Evolutionary conservation across 2,113 vertebrate species (phyloP), one percentile per base, ranked within the genome.

Genomic region (Sander lucioperca): DNA sequence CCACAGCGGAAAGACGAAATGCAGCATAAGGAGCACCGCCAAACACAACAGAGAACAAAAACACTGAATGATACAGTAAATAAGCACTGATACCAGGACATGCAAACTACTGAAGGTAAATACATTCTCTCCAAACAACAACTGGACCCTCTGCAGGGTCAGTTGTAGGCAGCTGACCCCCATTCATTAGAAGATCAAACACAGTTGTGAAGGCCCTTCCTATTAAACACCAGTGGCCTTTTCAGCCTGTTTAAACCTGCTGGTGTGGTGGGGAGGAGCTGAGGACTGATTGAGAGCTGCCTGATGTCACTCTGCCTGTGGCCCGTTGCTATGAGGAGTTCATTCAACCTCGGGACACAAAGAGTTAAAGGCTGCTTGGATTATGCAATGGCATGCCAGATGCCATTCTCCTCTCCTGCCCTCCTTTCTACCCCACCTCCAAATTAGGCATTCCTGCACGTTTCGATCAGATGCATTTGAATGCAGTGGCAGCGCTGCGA

Each of bases 311-410:
- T 87, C 77, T 59, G 85, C 88, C 84, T 91, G 92, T 91, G 88
- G 90, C 87, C 82, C 68, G 73, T 86, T 71, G 82, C 88, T 87
- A 73, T 77, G 90, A 94, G 88, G 86, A 91, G 87, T 92, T 92
- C 82, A 93, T 94, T 94, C 87, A 86, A 85, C 80, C 84, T 51
- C 79, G 21, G 92, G 79, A 91, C 43, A 87, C 90, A 90, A 89
- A 88, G 92, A 88, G 91, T 93, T 94, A 93, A 94, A 87, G 77
- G 90, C 87, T 89, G 89, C 78, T 33, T 67, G 91, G 90, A 94
- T 94, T 94, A 95, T 91, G 91, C 93, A 92, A 94, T 54, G 86
- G 84, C 84, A 86, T 83, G 83, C 88, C 89, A 93, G 91, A 89
- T 77, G 77, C 70, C 81, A 90, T 86, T 92, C 86, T 85, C 83